Evolutionary conservation across 2,888 invertebrate species (phyloP), one percentile per base, ranked within the genome.

Genomic region (Melinaea marsaeus): DNA sequence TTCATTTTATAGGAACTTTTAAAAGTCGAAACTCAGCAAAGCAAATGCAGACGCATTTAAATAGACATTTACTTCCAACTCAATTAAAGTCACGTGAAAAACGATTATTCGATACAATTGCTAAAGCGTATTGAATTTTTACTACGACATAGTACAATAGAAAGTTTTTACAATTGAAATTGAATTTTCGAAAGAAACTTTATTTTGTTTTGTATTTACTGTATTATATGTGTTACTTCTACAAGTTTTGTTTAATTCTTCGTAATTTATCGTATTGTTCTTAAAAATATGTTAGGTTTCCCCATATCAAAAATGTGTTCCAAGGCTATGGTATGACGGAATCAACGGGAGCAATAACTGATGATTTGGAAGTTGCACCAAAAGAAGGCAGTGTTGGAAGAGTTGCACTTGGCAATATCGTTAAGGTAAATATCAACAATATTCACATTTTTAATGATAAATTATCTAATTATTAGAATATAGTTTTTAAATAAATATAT

Each of bases 301-400:
- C 78, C 2, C 75, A 79, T 11, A 65, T 86, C 45, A 73, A 68
- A 57, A 66, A 75, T 42, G 68, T 84, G 4, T 62, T 84, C 55
- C 85, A 87, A 81, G 84, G 82, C 0, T 87, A 85, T 55, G 86
- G 86, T n/a, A 81, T 86, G 82, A 85, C 87, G 32, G 86, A 87
- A 73, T 64, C 79, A 0, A 68, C 80, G 7, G 87, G 86, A 63
- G 74, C 68, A 2, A 13, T 84, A 0, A 79, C 79, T 33, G 72
- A 78, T 63, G 85, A 86, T 62, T 61, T 64, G 2, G 76, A 79
- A 3, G 63, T 47, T 33, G 57, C 59, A 1, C 56, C 63, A n/a
- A 83, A 73, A 69, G 72, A 72, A 60, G 85, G 86, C 11, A 86
- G 85, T 68, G 79, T 86, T 2, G 87, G 86, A 11, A 81, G 65